Evolutionary conservation across 2,113 vertebrate species (phyloP).

Genomic region (Potamarius usumacintae): DNA sequence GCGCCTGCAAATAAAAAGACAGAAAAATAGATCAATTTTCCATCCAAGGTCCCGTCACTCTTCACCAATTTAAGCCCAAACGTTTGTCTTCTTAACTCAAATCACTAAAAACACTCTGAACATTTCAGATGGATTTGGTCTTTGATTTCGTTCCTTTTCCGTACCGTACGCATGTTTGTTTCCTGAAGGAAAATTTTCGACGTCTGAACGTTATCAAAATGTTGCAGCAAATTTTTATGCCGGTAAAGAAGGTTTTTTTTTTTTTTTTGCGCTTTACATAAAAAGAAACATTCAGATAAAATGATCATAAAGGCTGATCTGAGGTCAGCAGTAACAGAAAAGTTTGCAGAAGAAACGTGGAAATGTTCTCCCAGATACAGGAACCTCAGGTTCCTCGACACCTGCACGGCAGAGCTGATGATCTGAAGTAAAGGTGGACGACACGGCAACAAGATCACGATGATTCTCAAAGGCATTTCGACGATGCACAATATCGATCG

Average conservation of each 20-base stretch:
- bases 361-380: not conserved
- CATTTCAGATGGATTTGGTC: not conserved
- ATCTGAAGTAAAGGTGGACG: not conserved
- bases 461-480: not conserved
- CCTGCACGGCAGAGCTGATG: not conserved
- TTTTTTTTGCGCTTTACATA: not conserved
- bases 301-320: not conserved
- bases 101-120: not conserved
- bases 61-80: not conserved
- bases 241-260: not conserved
- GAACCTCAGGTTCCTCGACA: not conserved
- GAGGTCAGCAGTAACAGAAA: not conserved
- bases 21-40: not conserved
- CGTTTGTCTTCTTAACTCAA: not conserved
- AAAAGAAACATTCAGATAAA: not conserved
- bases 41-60: not conserved
- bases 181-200: too few species aligned
- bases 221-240: not conserved
- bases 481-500: not conserved
- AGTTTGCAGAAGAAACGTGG: too few species aligned
- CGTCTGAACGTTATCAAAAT: too few species aligned
- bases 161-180: not conserved
- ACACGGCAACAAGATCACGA: not conserved
- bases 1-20: constrained; percentile 75
- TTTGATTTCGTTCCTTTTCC: too few species aligned